Base-by-base conservation (phyloP, 2,888 invertebrate genomes). In the Hydraecia micacea region DNA sequence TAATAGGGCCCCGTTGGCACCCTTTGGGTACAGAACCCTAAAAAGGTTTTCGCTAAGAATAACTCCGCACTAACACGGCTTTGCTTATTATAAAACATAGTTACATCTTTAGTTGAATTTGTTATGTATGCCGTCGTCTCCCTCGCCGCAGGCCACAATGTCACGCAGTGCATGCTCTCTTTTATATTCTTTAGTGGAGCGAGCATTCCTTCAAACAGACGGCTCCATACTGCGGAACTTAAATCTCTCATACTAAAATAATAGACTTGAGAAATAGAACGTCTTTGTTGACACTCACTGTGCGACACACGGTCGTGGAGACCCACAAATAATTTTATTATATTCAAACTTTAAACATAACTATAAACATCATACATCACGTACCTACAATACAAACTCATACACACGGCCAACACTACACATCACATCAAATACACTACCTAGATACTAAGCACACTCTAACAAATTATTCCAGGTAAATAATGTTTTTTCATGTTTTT, bases 171-270 rank as follows among this genome's bases (percentile, higher is more conserved):
- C 71, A 80, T 69, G 62, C 58, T 76, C 81, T 80, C 87, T 90
- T 90, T 90, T 83, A 86, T 91, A 93, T 91, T 91, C 90, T 79
- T 77, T 78, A 88, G 80, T 79, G 88, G 83, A 78, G 72, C 75
- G 76, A 80, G 80, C 84, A 88, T 89, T 90, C 80, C 85, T 84
- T 87, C 88, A 88, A 89, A 85, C 77, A 89, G 84, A 85, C 86
- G 83, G 75, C 84, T 86, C 75, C 83, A 84, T 90, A 89, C 90
- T 79, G 81, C 77, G 79, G 78, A 85, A 88, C 89, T 91, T 91
- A 91, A 93, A 92, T 92, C 90, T 91, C 86, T 89, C 86, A 87
- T 89, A 91, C 91, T 92, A 91, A 92, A 93, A 92, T 92, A 92
- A 92, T 91, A 92, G 87, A 91, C 89, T 90, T 89, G 88, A 81